phyloP scores from a whole-genome alignment of 2,797 vertebrate species.

The Okamejei kenojei region DNA sequence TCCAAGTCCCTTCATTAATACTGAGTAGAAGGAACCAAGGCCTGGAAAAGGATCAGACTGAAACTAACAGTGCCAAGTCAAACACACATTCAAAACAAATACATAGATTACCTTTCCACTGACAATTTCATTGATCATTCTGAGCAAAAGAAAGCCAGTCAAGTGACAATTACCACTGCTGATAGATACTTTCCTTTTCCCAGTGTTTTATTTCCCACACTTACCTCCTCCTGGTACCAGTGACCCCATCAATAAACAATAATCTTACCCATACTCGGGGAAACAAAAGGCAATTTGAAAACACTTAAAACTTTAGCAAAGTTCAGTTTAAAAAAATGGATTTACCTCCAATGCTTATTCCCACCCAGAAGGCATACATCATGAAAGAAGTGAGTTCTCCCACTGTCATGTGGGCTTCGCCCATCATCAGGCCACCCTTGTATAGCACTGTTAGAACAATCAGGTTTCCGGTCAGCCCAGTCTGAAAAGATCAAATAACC shows the following conservation, averaged over 20 bases:
- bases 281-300: not conserved
- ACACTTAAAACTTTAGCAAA: not conserved
- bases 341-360: conserved; percentile 88
- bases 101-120: not conserved
- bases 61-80: not conserved
- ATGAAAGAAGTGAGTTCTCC: conserved; percentile 94
- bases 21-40: conserved; percentile 91
- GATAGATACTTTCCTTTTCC: no score
- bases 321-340: not conserved
- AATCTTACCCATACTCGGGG: not conserved
- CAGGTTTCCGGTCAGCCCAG: conserved; percentile 87
- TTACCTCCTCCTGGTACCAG: no score
- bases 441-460: conserved; percentile 88
- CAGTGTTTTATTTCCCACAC: no score
- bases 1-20: conserved; percentile 94
- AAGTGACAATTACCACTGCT: not conserved
- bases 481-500: conserved; percentile 54
- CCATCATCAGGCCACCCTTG: conserved; percentile 88
- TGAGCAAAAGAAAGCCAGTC: not conserved
- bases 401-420: conserved; percentile 82
- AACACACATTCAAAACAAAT: not conserved
- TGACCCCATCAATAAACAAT: not conserved
- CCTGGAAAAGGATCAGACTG: conserved; percentile 55
- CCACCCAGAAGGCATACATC: conserved; percentile 97
- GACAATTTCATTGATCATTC: not conserved